Base-by-base conservation (phyloP, 2,113 vertebrate genomes). In the Spea multiplicata region DNA sequence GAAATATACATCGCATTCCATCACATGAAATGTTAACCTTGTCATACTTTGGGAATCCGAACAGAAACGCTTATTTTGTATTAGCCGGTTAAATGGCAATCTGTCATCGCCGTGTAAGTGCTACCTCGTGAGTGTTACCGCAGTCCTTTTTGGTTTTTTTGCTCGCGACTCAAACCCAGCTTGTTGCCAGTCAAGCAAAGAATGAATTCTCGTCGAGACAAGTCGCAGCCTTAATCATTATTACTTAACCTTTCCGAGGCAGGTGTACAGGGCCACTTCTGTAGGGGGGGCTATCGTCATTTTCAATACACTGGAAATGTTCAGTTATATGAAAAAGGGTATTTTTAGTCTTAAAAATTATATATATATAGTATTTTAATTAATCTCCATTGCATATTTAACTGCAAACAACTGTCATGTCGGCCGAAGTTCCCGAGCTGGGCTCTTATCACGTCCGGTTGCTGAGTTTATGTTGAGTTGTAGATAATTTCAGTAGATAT, bases 11-110 rank as follows among this genome's bases (percentile, higher is more conserved):
- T 83, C 73, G 83, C 85, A 85, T 87, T 91, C 91, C 90, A 91
- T 93, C 92, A 93, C 87, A 87, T 81, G 82, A 90, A 92, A 86
- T 86, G 91, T 90, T 92, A 88, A 92, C 91, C 93, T 92, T 91
- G 92, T 92, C 91, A 90, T 85, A 3, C 73, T 83, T 81, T 85
- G 88, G 89, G 85, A 30, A 88, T 86, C 86, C 82, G 80, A 86
- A 83, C 86, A 81, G 85, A 78, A 89, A 86, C 84, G 83, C 68
- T 83, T 88, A 86, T 86, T 87, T 85, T 0, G 30, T 65, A 47
- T 86, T 87, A 46, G 64, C 86, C 86, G 88, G 75, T 87, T 91
- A 91, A 92, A 91, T 91, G 91, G 90, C 89, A 91, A 89, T 84
- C 74, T 89, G 89, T 91, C 88, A 91, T 73, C 81, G 77, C 81